phyloP scores from a whole-genome alignment of 2,113 vertebrate genomes.

The Octodon degus region DNA sequence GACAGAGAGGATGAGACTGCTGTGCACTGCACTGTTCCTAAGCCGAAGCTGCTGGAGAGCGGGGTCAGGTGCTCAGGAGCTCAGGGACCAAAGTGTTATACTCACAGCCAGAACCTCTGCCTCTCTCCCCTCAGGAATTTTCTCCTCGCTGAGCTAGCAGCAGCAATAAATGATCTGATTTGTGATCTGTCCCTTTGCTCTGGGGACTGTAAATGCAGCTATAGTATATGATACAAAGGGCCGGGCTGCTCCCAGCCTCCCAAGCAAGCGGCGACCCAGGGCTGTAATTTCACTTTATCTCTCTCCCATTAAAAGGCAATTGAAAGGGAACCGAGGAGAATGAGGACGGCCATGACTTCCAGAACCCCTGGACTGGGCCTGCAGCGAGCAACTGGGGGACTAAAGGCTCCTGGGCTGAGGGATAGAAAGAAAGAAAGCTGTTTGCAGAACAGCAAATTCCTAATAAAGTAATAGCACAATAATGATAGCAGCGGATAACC shows the following conservation, averaged over 20 bases:
- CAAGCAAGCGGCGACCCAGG: constrained; percentile 45
- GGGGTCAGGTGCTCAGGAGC: background rate
- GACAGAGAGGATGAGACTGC: too few species aligned
- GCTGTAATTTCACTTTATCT: constrained; percentile 69
- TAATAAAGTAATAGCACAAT: background rate
- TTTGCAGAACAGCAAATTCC: background rate
- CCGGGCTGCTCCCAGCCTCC: constrained; percentile 34
- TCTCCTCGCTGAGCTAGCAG: constrained; percentile 58
- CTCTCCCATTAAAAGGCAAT: constrained; percentile 64
- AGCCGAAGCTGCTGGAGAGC: fast-evolving
- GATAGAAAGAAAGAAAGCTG: background rate
- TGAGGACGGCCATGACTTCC: background rate
- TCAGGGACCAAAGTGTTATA: background rate
- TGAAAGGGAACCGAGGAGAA: constrained; percentile 60
- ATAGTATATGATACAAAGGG: constrained; percentile 17
- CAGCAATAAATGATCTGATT: constrained; percentile 65
- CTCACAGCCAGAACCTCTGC: background rate
- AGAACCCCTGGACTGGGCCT: background rate
- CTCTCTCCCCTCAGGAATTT: background rate
- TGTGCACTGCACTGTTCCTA: too few species aligned
- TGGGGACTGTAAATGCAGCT: constrained; percentile 40
- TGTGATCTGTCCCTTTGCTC: constrained; percentile 58
- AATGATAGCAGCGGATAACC: background rate
- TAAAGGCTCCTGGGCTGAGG: background rate
- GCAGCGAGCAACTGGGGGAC: background rate